Percentiles rank a stretch among this genome's conserved stretches.
Conservation (phyloP, 2,797 vertebrate genomes). For the Peromyscus aztecus region DNA sequence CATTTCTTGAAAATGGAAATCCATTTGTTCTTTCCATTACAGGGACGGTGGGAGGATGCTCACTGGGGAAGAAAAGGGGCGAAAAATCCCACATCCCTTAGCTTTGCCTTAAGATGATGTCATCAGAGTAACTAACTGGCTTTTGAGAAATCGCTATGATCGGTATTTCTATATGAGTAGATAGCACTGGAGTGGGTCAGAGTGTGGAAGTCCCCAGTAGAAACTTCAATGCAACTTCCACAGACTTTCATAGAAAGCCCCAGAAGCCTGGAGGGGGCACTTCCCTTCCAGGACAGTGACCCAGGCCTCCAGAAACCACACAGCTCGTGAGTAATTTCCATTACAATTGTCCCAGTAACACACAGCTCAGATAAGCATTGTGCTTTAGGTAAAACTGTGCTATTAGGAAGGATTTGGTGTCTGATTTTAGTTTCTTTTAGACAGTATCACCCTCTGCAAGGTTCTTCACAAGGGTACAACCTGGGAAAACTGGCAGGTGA, state of each 20-base stretch:
- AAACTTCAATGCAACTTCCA: neutral
- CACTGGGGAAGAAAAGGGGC: neutral
- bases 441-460: conserved; percentile 27
- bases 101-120: conserved; percentile 48
- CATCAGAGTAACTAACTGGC: neutral
- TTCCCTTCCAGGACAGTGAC: neutral
- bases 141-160: neutral
- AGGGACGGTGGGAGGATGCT: neutral
- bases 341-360: neutral
- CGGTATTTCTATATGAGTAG: neutral
- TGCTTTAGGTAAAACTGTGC: conserved; percentile 15
- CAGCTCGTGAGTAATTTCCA: conserved; percentile 33
- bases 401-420: neutral
- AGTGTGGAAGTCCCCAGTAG: neutral
- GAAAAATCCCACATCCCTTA: neutral
- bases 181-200: neutral
- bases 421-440: neutral
- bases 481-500: conserved; percentile 48
- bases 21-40: conserved; percentile 2
- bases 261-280: neutral
- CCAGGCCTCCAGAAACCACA: conserved; percentile 9
- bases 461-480: conserved; percentile 64
- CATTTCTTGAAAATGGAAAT: neutral
- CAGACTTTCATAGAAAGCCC: conserved; percentile 1
- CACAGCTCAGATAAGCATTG: neutral